phyloP scores from a whole-genome alignment of 2,797 vertebrate species.

The Chloroceryle inda region DNA sequence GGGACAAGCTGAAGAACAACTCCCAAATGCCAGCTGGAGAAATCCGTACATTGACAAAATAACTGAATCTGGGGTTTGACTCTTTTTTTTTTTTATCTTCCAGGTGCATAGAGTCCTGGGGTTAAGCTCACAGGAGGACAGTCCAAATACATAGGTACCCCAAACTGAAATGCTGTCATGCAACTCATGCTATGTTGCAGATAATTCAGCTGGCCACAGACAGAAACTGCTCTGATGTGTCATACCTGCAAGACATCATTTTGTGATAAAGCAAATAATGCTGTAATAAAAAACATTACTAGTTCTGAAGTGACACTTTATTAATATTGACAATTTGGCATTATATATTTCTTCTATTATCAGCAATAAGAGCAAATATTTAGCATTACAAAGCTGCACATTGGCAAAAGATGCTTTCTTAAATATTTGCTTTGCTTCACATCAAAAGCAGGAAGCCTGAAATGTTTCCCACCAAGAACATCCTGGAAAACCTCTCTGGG shows the following conservation, averaged over 20 bases:
- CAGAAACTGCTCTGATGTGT: not conserved
- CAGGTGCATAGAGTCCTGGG: not conserved
- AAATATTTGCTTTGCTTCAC: slow-evolving; percentile 34
- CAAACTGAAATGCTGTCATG: not conserved
- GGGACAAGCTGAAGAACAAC: not conserved
- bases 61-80: not conserved
- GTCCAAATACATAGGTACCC: not conserved
- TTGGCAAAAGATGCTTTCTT: slow-evolving; percentile 4
- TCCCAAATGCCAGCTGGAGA: not conserved
- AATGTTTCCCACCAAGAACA: slow-evolving; percentile 42
- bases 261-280: not conserved
- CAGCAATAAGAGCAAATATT: not conserved
- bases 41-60: not conserved
- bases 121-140: not conserved
- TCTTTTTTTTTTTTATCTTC: not conserved
- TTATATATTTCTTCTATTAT: not conserved
- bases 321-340: not conserved
- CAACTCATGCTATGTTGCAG: not conserved
- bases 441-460: slow-evolving; percentile 52
- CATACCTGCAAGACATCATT: not conserved
- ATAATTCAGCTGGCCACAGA: not conserved
- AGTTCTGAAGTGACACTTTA: not conserved
- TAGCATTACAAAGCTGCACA: slow-evolving; percentile 17
- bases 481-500: not conserved
- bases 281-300: not conserved